A percentile compares a stretch with the other conserved stretches of the same genome.
These are phyloP conservation scores for Drosophila nr. perissopoda DNA, from an alignment of 2,888 invertebrate genomes.

Conservation along the genomic window DNA sequence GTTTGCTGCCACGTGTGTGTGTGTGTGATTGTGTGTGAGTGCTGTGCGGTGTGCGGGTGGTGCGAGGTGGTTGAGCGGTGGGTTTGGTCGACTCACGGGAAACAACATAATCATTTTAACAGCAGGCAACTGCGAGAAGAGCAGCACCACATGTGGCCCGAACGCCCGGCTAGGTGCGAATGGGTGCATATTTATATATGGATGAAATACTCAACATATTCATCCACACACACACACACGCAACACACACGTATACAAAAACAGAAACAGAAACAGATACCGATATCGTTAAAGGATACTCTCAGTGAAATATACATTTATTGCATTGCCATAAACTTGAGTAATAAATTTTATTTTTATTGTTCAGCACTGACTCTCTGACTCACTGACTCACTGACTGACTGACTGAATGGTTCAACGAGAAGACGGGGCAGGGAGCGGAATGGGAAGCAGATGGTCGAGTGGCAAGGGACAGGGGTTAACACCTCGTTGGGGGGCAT, in stretches of 20 bases:
- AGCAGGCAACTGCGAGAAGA: slow-evolving; percentile 51
- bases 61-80: not conserved
- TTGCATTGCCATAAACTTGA: slow-evolving; percentile 79
- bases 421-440: not conserved
- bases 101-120: slow-evolving; percentile 76
- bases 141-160: slow-evolving; percentile 61
- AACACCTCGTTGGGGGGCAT: slow-evolving; percentile 3
- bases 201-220: slow-evolving; percentile 42
- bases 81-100: slow-evolving; percentile 29
- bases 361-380: slow-evolving; percentile 60
- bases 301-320: slow-evolving; percentile 72
- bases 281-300: slow-evolving; percentile 34
- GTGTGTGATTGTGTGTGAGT: not conserved
- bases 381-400: slow-evolving; percentile 37
- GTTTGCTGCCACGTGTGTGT: slow-evolving; percentile 1
- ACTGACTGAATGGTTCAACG: slow-evolving; percentile 1
- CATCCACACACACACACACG: slow-evolving; percentile 9
- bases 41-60: not conserved
- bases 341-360: slow-evolving; percentile 81
- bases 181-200: slow-evolving; percentile 79
- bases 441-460: not conserved
- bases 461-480: not conserved
- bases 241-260: not conserved
- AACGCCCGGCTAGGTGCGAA: slow-evolving; percentile 63
- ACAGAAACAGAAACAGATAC: not conserved